Percentiles rank a stretch among this genome's conserved stretches.
Conservation (phyloP, 2,888 invertebrate species). For the Eupithecia dodoneata region DNA sequence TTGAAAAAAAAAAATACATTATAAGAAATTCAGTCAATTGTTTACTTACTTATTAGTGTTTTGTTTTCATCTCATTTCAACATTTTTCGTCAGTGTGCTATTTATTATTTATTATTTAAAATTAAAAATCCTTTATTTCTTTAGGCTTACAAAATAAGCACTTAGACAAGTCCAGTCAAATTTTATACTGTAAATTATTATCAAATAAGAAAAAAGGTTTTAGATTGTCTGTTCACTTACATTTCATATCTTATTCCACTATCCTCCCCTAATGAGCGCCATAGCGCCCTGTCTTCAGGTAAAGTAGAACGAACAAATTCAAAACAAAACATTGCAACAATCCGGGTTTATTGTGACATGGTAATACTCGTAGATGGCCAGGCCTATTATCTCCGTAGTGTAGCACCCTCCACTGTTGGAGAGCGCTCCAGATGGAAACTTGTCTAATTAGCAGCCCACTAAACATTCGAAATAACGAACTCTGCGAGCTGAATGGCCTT, state of each 20-base stretch:
- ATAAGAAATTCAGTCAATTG: neutral
- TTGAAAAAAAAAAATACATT: no score
- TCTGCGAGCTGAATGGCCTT: slow-evolving; percentile 52
- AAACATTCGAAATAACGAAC: slow-evolving; percentile 58
- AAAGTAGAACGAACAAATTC: neutral
- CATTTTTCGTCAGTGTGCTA: neutral
- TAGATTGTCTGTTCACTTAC: no score
- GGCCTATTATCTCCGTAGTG: slow-evolving; percentile 42
- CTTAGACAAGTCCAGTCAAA: no score
- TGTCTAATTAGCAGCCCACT: slow-evolving; percentile 73
- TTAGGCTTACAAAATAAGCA: no score
- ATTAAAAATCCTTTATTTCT: no score
- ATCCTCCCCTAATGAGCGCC: no score
- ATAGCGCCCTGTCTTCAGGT: no score
- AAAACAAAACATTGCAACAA: slow-evolving; percentile 24
- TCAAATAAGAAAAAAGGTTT: no score
- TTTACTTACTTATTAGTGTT: neutral
- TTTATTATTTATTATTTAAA: no score
- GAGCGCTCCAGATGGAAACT: slow-evolving; percentile 64
- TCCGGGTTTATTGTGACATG: slow-evolving; percentile 29
- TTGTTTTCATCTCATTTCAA: neutral
- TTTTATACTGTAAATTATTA: no score
- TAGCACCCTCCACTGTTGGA: slow-evolving; percentile 58
- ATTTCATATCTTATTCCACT: no score
- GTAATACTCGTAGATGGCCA: slow-evolving; percentile 41